Base-by-base conservation (phyloP, 1,140 invertebrate genomes). In the Zaprionus taronus region DNA sequence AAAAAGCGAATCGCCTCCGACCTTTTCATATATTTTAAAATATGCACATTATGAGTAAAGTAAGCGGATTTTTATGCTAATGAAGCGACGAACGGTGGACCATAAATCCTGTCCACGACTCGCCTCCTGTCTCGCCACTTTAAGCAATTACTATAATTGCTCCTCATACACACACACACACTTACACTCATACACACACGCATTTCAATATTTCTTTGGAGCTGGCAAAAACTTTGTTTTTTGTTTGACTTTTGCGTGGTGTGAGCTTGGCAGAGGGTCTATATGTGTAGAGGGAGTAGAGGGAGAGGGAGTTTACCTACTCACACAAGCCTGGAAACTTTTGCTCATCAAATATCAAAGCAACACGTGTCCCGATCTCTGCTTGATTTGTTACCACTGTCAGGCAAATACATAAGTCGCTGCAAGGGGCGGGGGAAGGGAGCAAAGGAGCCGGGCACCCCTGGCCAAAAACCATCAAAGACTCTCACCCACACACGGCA, bases 21-120 rank as follows among this genome's bases (percentile, higher is more conserved):
- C 72, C 65, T 74, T 80, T 17, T 17, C 53, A 78, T 66, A 78
- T 72, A 75, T 72, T 87, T 87, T 83, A 87, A 87, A 87, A 80
- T 89, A 87, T 89, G 78, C 77, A 83, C 83, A 86, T 87, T 87
- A 89, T 89, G 81, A 79, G 66, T 77, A 83, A 80, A 84, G 85
- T 90, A 90, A 90, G 82, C 81, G 79, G 79, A 89, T 90, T 90
- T 89, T 89, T 89, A 89, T 89, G 85, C 82, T 89, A 89, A 89
- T 89, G 85, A 90, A 82, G 79, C 80, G 83, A 53, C 38, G 24
- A 22, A 58, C 41, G 6, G n/a, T 65, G 58, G 69, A 65, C 80
- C 80, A 86, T 87, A 87, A 72, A 87, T 86, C 51, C 69, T 65
- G 36, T 41, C 55, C 66, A 74, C 66, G 51, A 57, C 51, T 63